Base-by-base conservation (phyloP, 1,140 invertebrate species). In the Cydia splendana region DNA sequence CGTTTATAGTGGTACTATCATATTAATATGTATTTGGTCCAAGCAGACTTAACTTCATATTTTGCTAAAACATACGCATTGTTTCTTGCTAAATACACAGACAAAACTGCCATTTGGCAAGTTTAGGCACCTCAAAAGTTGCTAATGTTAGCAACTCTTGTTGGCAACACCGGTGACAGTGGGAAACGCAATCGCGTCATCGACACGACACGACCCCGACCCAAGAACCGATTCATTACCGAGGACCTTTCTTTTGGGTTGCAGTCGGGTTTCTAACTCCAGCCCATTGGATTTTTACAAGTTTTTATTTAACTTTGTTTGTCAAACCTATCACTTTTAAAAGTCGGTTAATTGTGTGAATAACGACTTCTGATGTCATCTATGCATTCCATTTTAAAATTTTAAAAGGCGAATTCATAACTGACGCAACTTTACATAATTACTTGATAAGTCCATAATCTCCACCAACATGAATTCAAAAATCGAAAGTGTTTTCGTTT, bases 401-500 rank as follows among this genome's bases (percentile, higher is more conserved):
- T 62, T 24, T 24, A 62, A 62, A 62, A 62, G 20, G 2, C n/a
- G 18, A 24, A 62, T 7, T 20, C 57, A 24, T 62, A 62, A 62
- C 57, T 62, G 57, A 62, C 20, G 57, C 57, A 62, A 62, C 57
- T n/a, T 62, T 24, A 62, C 20, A 12, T 62, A 62, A 62, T 62
- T 62, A 62, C 53, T 57, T 48, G 53, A 57, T 62, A 62, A 62
- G 18, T 62, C 57, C 57, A 62, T 62, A 62, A 62, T n/a, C 20
- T 9, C 57, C 20, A 24, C 18, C 18, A 62, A 24, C 18, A 62
- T 57, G 53, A 7, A 57, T 62, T 62, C 57, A 62, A 62, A 62
- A 62, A 62, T 62, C 57, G 57, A 62, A 62, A 62, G 57, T 62
- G 57, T 24, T 3, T 62, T 62, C n/a, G 5, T 12, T 2, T 12